phyloP scores from a whole-genome alignment of 1,140 invertebrate species.

The Drosophila rufa region DNA sequence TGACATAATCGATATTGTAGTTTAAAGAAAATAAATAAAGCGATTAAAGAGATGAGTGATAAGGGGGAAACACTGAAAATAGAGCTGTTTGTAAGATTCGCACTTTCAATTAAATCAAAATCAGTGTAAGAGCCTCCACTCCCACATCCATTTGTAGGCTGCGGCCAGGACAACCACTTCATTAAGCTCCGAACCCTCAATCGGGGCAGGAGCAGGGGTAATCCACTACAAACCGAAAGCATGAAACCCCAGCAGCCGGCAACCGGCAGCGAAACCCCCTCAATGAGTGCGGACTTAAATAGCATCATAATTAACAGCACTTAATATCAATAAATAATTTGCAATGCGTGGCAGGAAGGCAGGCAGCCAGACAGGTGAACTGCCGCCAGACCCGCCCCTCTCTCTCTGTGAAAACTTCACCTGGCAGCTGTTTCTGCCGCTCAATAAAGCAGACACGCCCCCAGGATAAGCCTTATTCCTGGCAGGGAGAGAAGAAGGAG shows the following conservation, averaged over 20 bases:
- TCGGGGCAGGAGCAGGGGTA: neutral
- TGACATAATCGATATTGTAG: constrained; percentile 9
- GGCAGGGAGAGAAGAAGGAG: too few relatives aligned
- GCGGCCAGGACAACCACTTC: constrained; percentile 16
- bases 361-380: constrained; percentile 11
- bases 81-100: neutral
- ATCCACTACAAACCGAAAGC: constrained; percentile 14
- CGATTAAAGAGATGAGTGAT: neutral
- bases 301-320: constrained; percentile 76
- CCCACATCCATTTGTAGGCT: constrained; percentile 5
- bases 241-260: constrained; percentile 13
- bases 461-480: constrained; percentile 18
- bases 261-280: neutral
- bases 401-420: constrained; percentile 14
- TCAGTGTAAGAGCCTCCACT: neutral
- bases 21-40: constrained; percentile 1
- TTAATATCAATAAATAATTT: constrained; percentile 78
- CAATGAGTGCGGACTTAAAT: constrained; percentile 43
- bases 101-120: constrained; percentile 10
- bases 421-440: constrained; percentile 47
- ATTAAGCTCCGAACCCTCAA: constrained; percentile 25
- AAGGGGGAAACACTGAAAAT: neutral
- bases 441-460: constrained; percentile 48
- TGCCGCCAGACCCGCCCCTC: constrained; percentile 5
- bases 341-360: constrained; percentile 43